Evolutionary conservation across 2,888 invertebrate species (phyloP), one percentile per base, ranked within the genome.

Genomic region (Gymnoscelis rufifasciata): DNA sequence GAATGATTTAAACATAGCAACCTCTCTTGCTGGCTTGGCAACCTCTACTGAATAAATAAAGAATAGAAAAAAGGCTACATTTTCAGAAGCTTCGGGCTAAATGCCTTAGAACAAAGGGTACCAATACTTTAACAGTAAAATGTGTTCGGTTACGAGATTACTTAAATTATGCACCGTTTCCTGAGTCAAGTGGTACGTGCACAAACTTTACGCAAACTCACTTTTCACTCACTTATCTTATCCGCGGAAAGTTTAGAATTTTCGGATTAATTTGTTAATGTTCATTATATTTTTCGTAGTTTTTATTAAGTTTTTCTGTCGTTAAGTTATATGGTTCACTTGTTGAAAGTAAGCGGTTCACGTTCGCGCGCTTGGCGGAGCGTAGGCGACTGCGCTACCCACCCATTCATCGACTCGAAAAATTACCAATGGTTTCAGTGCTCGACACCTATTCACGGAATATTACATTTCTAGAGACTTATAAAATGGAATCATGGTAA

Each of bases 301-400:
- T 42, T 53, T 46, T 47, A 40, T 46, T 51, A 54, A 52, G 43
- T 54, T 54, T 11, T 31, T 35, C n/a, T 10, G 19, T 35, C 35
- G 35, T 35, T 35, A 35, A 35, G 40, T 35, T 11, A 4, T 33
- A 15, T 7, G n/a, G 59, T 62, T 71, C 76, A 84, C 82, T 84
- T 83, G 83, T 84, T 82, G 83, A 78, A 67, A 71, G 51, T 52
- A 59, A 47, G 54, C 60, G 73, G 14, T 29, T 23, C 40, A 82
- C 83, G 83, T 83, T 82, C 84, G 83, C 84, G 83, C 86, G 83
- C 77, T 72, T 80, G 78, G 60, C 80, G 77, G 75, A 80, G 78
- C 82, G 75, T 76, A 71, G 74, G 68, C 84, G 81, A 86, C 87
- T 87, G 87, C 83, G 84, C 83, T 79, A 72, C 72, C 74, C 74